phyloP scores from a whole-genome alignment of 2,797 vertebrate genomes.

The Anomalospiza imberbis region DNA sequence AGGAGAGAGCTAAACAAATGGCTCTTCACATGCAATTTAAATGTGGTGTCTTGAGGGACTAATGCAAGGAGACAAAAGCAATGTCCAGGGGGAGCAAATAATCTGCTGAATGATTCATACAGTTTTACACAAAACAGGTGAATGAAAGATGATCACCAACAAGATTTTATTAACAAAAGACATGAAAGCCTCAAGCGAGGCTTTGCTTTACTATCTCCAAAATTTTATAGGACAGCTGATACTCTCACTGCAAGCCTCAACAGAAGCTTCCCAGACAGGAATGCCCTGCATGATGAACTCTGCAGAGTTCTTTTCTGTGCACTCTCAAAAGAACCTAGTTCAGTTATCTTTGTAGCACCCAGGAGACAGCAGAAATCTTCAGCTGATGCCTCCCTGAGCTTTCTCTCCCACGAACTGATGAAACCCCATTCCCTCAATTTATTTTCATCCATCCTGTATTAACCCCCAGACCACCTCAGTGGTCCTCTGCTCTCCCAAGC shows the following conservation, averaged over 20 bases:
- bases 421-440: not conserved
- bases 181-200: not conserved
- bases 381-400: not conserved
- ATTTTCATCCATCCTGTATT: not conserved
- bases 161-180: not conserved
- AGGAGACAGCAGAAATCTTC: not conserved
- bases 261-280: not conserved
- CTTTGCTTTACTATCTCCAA: not conserved
- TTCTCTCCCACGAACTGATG: not conserved
- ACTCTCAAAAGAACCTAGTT: not conserved
- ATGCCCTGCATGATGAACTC: not conserved
- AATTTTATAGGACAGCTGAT: not conserved
- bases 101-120: conserved; percentile 7
- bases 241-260: not conserved
- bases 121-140: not conserved
- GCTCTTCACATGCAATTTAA: conserved; percentile 23
- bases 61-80: conserved; percentile 16
- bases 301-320: not conserved
- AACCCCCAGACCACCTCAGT: too few relatives aligned
- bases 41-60: conserved; percentile 12
- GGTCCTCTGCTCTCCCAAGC: not conserved
- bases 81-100: not conserved
- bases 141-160: not conserved
- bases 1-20: conserved; percentile 2
- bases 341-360: not conserved